Percentiles rank a stretch among this genome's conserved stretches.
These are phyloP conservation scores for Philereme transversata DNA, from an alignment of 2,888 invertebrate species.

Conservation along the genomic window DNA sequence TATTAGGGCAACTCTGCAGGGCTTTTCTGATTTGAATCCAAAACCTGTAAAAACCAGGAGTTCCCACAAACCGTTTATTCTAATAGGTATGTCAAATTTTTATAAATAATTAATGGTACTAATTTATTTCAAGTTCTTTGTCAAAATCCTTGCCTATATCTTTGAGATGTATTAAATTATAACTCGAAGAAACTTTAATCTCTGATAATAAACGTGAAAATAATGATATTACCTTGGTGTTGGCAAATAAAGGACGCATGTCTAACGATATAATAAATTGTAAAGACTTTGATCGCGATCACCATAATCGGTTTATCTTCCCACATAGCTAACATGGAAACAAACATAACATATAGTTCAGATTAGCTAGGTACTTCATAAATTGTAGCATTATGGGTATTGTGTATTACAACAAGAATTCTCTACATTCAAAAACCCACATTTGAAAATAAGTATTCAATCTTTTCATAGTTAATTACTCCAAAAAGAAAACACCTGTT, in stretches of 20 bases:
- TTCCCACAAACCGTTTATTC: too few species aligned
- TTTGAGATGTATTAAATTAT: neutral
- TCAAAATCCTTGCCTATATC: too few species aligned
- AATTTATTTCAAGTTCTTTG: too few species aligned
- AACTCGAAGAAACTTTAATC: neutral
- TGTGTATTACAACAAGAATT: too few species aligned
- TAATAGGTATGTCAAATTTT: too few species aligned
- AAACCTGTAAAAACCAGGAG: too few species aligned
- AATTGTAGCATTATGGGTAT: neutral
- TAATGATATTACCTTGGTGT: slow-evolving; percentile 9
- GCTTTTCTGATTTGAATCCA: too few species aligned
- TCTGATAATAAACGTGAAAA: slow-evolving; percentile 4
- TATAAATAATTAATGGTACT: too few species aligned
- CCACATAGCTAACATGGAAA: slow-evolving; percentile 13
- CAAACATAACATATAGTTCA: neutral
- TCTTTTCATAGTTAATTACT: neutral
- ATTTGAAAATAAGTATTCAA: neutral
- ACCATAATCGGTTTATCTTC: slow-evolving; percentile 24
- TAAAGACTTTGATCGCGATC: slow-evolving; percentile 8
- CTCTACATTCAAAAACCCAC: neutral
- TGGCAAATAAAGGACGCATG: too few species aligned
- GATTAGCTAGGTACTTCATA: neutral
- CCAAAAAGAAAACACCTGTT: slow-evolving; percentile 12
- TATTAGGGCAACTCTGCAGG: too few species aligned
- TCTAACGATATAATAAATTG: slow-evolving; percentile 6